Conservation (phyloP, 2,797 vertebrate genomes). For the Enteromius treurensis region DNA sequence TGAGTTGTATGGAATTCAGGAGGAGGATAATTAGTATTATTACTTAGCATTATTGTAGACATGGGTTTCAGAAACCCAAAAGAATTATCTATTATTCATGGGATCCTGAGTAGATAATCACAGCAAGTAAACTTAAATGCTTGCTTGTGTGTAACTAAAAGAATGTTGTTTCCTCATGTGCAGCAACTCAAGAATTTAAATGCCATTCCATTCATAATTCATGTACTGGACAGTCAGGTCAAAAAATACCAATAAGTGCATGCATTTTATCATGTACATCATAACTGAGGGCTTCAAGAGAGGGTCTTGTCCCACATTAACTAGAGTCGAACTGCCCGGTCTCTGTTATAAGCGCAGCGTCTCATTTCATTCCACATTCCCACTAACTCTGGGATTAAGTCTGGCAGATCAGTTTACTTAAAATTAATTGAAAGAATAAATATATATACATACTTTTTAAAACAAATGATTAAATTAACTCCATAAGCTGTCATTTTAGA, state of each 20-base stretch:
- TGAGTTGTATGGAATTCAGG: neutral
- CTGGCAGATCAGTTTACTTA: conserved; percentile 41
- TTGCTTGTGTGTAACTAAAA: neutral
- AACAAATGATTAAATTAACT: conserved; percentile 52
- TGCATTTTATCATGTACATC: neutral
- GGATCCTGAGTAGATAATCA: neutral
- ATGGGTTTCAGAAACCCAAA: conserved; percentile 2
- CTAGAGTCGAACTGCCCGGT: conserved; percentile 46
- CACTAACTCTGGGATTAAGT: conserved; percentile 31
- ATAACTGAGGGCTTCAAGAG: conserved; percentile 27
- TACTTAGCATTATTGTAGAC: neutral
- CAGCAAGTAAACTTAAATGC: neutral
- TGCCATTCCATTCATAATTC: conserved; percentile 20
- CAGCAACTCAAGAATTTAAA: conserved; percentile 1
- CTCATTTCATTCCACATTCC: conserved; percentile 47
- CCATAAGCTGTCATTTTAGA: conserved; percentile 50
- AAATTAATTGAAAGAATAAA: conserved; percentile 31
- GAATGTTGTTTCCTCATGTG: neutral
- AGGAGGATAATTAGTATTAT: neutral
- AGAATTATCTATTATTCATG: neutral
- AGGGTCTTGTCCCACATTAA: conserved; percentile 23
- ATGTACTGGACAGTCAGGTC: neutral
- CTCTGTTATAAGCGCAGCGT: conserved; percentile 46
- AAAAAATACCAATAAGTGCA: conserved; percentile 1
- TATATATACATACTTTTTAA: neutral